phyloP scores from a whole-genome alignment of 2,797 vertebrate genomes.

The Gobionotothen gibberifrons region DNA sequence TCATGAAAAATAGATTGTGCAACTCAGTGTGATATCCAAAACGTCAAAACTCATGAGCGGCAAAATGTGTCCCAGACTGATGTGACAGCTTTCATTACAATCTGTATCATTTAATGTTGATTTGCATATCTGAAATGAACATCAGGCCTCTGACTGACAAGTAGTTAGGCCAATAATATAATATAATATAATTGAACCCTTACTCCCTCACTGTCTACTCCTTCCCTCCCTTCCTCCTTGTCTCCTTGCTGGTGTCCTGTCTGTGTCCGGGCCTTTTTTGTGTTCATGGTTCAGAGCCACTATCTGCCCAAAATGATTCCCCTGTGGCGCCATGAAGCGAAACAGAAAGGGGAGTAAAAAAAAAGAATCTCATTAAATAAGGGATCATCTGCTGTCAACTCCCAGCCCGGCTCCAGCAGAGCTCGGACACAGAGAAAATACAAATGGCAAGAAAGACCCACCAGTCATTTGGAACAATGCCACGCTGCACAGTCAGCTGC shows the following conservation, averaged over 20 bases:
- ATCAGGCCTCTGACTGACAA: slow-evolving; percentile 27
- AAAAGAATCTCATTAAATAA: slow-evolving; percentile 77
- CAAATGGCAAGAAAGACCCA: slow-evolving; percentile 59
- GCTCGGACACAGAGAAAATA: slow-evolving; percentile 62
- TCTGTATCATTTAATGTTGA: background rate
- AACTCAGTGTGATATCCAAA: slow-evolving; percentile 2
- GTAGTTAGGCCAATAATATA: background rate
- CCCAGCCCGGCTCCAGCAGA: slow-evolving; percentile 34
- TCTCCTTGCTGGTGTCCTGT: slow-evolving; percentile 56
- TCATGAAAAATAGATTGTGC: background rate
- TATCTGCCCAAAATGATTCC: slow-evolving; percentile 72
- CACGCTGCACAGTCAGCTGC: slow-evolving; percentile 35
- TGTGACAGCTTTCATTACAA: background rate
- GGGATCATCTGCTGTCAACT: slow-evolving; percentile 74
- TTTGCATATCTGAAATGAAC: slow-evolving; percentile 45
- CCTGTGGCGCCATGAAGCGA: slow-evolving; percentile 68
- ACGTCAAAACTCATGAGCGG: slow-evolving; percentile 8
- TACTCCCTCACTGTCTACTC: background rate
- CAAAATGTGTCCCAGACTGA: background rate
- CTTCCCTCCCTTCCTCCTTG: background rate
- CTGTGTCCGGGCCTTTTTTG: slow-evolving; percentile 55
- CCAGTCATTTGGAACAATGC: slow-evolving; percentile 54
- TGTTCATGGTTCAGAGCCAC: slow-evolving; percentile 77
- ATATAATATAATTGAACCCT: background rate
- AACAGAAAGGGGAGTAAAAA: slow-evolving; percentile 35